These are phyloP conservation scores for Helobdella robusta DNA, from an alignment of 2,888 invertebrate genomes.

Conservation along the genomic window DNA sequence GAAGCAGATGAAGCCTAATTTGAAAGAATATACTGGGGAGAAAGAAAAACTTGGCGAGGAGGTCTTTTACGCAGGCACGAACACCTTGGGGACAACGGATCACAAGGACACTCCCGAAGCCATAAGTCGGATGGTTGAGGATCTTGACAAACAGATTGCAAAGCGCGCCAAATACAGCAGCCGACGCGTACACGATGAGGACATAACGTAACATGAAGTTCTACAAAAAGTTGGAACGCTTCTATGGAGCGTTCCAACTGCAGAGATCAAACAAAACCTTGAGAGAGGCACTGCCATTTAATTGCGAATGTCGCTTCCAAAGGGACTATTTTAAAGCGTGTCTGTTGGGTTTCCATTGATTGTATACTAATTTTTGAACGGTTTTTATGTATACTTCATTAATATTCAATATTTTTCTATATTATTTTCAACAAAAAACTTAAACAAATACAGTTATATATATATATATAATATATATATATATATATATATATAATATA, in stretches of 20 bases:
- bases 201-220: conserved; percentile 96
- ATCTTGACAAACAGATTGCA: conserved; percentile 75
- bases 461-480: too few species aligned
- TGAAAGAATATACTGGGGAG: conserved; percentile 69
- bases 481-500: too few species aligned
- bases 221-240: conserved; percentile 90
- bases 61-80: conserved; percentile 83
- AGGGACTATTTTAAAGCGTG: too few species aligned
- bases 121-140: conserved; percentile 83
- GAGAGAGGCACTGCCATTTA: conserved; percentile 91
- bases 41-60: conserved; percentile 80
- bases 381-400: too few species aligned
- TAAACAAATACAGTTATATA: too few species aligned
- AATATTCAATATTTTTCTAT: too few species aligned
- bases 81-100: conserved; percentile 75
- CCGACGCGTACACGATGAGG: conserved; percentile 87
- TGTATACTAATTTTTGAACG: too few species aligned
- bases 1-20: conserved; percentile 67
- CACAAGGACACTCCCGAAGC: conserved; percentile 80
- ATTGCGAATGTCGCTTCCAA: too few species aligned
- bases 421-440: too few species aligned
- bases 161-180: conserved; percentile 89
- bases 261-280: conserved; percentile 95
- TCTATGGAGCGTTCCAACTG: conserved; percentile 90
- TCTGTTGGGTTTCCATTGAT: too few species aligned